Percentiles rank a stretch among this genome's conserved stretches.
These are phyloP conservation scores for Alloplasta piceator DNA, from an alignment of 2,888 invertebrate genomes.

Conservation along the genomic window DNA sequence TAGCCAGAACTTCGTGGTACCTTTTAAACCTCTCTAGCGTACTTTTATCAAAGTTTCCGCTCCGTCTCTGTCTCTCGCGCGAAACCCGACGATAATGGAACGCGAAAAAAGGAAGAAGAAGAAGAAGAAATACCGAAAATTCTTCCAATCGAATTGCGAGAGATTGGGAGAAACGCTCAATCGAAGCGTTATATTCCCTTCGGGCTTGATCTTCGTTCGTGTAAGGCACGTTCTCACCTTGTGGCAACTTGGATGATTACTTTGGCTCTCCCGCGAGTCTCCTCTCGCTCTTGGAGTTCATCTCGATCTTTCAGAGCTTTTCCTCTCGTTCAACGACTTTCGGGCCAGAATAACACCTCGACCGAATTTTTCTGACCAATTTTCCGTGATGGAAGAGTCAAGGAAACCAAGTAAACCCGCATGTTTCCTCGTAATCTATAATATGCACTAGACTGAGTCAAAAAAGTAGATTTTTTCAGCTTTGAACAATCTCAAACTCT, in stretches of 20 bases:
- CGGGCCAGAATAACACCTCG: slow-evolving; percentile 16
- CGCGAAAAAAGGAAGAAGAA: slow-evolving; percentile 1
- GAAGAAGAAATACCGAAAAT: slow-evolving; percentile 28
- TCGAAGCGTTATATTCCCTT: slow-evolving; percentile 48
- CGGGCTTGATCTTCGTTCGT: slow-evolving; percentile 23
- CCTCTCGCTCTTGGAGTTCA: slow-evolving; percentile 14
- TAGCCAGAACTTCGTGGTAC: slow-evolving; percentile 17
- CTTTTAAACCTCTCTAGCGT: not conserved
- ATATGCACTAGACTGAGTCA: too few species aligned
- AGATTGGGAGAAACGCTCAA: slow-evolving; percentile 50
- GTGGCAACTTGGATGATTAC: slow-evolving; percentile 60
- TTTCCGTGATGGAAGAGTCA: too few species aligned
- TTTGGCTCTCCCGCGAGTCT: slow-evolving; percentile 48
- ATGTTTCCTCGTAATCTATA: too few species aligned
- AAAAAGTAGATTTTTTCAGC: too few species aligned
- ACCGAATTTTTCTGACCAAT: not conserved
- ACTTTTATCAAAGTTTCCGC: not conserved
- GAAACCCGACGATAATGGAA: not conserved
- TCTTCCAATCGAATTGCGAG: slow-evolving; percentile 43
- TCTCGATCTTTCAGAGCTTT: slow-evolving; percentile 15
- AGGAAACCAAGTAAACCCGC: too few species aligned
- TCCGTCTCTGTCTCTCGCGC: not conserved
- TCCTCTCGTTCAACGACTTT: slow-evolving; percentile 32
- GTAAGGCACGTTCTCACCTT: slow-evolving; percentile 58
- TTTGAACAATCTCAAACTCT: too few species aligned